Evolutionary conservation across 2,113 vertebrate species (phyloP).

Genomic region (Mustelus asterias): DNA sequence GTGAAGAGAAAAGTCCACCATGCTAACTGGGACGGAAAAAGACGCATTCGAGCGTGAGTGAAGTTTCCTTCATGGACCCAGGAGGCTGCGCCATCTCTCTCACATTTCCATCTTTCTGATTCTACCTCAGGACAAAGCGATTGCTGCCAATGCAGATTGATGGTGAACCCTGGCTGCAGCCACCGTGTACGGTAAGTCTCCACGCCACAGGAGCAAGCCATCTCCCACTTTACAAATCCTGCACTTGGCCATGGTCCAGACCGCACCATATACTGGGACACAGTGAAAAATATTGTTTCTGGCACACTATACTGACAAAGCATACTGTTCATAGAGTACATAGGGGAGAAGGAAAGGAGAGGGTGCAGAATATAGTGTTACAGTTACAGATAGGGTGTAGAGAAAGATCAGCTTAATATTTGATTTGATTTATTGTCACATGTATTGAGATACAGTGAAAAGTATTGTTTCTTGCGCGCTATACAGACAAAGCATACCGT

Average conservation of each 20-base stretch:
- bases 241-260: background rate
- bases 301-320: too few species aligned
- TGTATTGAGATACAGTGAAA: too few species aligned
- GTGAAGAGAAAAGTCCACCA: background rate
- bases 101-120: background rate
- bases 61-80: background rate
- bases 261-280: background rate
- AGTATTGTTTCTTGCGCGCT: too few species aligned
- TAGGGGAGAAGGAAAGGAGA: too few species aligned
- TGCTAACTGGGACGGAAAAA: background rate
- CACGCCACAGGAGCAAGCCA: too few species aligned
- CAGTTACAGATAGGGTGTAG: too few species aligned
- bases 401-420: too few species aligned
- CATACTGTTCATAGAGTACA: too few species aligned
- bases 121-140: slow-evolving; percentile 70
- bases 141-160: slow-evolving; percentile 90
- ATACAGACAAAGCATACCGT: too few species aligned
- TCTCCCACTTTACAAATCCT: background rate
- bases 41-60: background rate
- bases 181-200: slow-evolving; percentile 75
- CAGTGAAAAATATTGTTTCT: too few species aligned
- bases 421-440: too few species aligned
- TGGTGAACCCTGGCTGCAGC: slow-evolving; percentile 91
- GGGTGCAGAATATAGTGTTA: too few species aligned
- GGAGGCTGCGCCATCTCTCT: background rate